A percentile compares a stretch with the other conserved stretches of the same genome.
Evolutionary conservation across 2,797 vertebrate genomes (phyloP).

Genomic region (Myotis pilosus): DNA sequence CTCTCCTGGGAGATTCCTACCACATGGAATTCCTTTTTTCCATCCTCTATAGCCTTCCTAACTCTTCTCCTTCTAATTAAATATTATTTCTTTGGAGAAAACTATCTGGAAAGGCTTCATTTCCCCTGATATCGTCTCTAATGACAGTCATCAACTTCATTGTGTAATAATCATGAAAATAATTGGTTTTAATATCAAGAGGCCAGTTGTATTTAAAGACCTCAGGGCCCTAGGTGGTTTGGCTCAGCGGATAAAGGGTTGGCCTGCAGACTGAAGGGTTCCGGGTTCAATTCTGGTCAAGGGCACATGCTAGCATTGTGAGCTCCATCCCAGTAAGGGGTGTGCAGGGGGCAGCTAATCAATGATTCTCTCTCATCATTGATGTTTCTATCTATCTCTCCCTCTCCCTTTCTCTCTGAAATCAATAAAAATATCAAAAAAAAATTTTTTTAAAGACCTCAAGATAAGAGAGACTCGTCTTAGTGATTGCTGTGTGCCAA

Average conservation of each 20-base stretch:
- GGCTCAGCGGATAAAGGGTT: too few species aligned
- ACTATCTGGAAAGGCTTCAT: not conserved
- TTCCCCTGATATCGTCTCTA: not conserved
- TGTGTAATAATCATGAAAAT: not conserved
- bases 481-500: not conserved
- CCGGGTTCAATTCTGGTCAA: too few species aligned
- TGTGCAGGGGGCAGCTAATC: too few species aligned
- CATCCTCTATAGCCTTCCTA: not conserved
- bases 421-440: too few species aligned
- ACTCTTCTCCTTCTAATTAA: not conserved
- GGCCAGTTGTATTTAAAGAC: not conserved
- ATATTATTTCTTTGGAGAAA: not conserved
- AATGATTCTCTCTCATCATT: too few species aligned
- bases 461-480: not conserved
- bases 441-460: not conserved
- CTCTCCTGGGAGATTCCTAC: not conserved
- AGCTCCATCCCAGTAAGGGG: too few species aligned
- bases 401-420: too few species aligned
- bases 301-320: too few species aligned
- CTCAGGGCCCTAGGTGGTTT: too few species aligned
- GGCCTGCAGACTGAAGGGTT: too few species aligned
- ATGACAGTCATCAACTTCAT: not conserved
- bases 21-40: not conserved
- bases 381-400: too few species aligned
- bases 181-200: not conserved